Evolutionary conservation across 2,797 vertebrate species (phyloP), one percentile per base, ranked within the genome.

Genomic region (Falco rusticolus): DNA sequence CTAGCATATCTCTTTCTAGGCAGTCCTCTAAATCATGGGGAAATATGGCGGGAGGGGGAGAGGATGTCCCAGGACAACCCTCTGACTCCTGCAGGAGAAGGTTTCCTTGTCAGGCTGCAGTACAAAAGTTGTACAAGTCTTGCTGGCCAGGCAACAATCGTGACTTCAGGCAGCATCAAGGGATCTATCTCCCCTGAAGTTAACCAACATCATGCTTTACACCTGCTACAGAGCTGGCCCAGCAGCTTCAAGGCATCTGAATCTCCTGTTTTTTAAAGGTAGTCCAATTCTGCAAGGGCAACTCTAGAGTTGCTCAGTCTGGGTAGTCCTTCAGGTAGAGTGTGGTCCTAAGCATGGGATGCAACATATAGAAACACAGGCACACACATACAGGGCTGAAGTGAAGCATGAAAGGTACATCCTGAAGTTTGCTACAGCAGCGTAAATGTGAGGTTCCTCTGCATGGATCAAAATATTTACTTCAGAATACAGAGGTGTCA

Each of bases 401-500:
- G 33, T 0, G 2, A 50, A 83, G 22, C 64, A 71, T 1, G 9
- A 60, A 48, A 75, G 24, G 9, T 34, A 50, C 29, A 51, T 16
- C n/a, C 41, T 64, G 64, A 66, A 60, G 31, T 81, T 72, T 80
- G 63, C 47, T 65, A 5, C 43, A 80, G 19, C 2, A 7, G 9
- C 45, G n/a, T 57, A 79, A 80, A 83, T 41, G 39, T 51, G 61
- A 93, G 16, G 39, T 57, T 93, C 11, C 63, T 51, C 33, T 81
- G 33, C 47, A 61, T 6, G 17, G 26, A 78, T 51, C 72, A 89
- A 90, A 94, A 81, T 94, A 74, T 79, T 95, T 93, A 80, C 76
- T 94, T 75, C 76, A 86, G 69, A 75, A 59, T 4, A 65, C 21
- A 81, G 47, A 84, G 89, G 37, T 68, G 76, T 41, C 63, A 97